Evolutionary conservation across 2,113 vertebrate species (phyloP).

Genomic region (Cyprinodon variegatus): DNA sequence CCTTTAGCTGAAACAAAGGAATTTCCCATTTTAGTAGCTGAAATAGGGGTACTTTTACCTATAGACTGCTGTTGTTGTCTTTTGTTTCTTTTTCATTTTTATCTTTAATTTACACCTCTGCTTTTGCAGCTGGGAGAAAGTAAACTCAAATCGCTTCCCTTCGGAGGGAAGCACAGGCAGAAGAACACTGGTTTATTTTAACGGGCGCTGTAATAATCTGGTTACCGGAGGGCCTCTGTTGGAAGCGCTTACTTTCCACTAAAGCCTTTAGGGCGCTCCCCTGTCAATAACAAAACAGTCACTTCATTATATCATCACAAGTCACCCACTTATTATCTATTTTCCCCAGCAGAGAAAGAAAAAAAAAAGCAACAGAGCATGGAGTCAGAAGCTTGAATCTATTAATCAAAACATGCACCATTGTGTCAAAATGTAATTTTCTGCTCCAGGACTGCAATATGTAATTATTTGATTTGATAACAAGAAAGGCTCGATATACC

Average conservation of each 20-base stretch:
- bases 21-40: constrained; percentile 46
- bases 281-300: constrained; percentile 71
- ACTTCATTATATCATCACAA: constrained; percentile 77
- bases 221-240: constrained; percentile 61
- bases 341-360: constrained; percentile 53
- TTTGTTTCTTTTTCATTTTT: constrained; percentile 42
- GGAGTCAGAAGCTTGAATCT: constrained; percentile 53
- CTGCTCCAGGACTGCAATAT: constrained; percentile 25
- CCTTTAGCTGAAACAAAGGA: constrained; percentile 27
- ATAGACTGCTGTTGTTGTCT: constrained; percentile 1
- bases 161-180: constrained; percentile 60
- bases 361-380: not conserved
- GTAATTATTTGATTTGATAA: constrained; percentile 72
- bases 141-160: constrained; percentile 65
- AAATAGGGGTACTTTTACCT: constrained; percentile 16
- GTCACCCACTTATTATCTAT: constrained; percentile 66
- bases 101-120: constrained; percentile 80
- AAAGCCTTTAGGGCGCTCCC: constrained; percentile 59
- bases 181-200: constrained; percentile 77
- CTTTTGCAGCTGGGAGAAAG: constrained; percentile 73
- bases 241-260: constrained; percentile 54
- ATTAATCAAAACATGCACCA: constrained; percentile 61
- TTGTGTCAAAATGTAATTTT: constrained; percentile 71
- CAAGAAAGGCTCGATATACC: constrained; percentile 19
- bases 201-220: constrained; percentile 75